Percentiles rank a stretch among this genome's conserved stretches.
Conservation (phyloP, 1,140 invertebrate genomes). For the Phymorhynchus buccinoides region DNA sequence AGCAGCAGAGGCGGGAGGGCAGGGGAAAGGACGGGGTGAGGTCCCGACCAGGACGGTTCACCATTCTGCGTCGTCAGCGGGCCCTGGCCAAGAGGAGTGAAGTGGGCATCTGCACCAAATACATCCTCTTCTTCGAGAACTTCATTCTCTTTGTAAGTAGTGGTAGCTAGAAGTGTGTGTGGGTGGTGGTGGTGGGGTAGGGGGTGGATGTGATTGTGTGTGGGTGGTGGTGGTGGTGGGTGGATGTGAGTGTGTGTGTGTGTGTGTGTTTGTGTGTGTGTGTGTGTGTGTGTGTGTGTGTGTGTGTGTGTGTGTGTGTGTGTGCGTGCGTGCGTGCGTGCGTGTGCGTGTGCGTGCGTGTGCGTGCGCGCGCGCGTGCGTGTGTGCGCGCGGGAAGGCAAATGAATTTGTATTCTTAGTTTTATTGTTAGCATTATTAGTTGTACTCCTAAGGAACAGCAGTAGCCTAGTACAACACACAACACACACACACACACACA, state of each 20-base stretch:
- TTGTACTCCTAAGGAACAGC: neutral
- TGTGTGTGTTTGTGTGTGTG: neutral
- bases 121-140: conserved; percentile 56
- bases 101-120: conserved; percentile 47
- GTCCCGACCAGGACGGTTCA: neutral
- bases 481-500: too few relatives aligned
- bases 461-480: too few relatives aligned
- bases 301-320: neutral
- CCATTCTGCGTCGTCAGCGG: neutral
- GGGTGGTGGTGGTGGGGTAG: too few relatives aligned
- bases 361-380: neutral
- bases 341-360: neutral
- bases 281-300: too few relatives aligned
- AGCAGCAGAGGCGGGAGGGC: neutral
- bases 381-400: neutral
- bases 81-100: neutral
- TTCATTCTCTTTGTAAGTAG: conserved; percentile 56
- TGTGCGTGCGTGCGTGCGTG: neutral
- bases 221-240: neutral
- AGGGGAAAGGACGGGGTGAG: too few relatives aligned
- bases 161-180: neutral
- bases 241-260: neutral
- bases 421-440: neutral
- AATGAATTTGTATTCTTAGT: neutral
- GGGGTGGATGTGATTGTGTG: neutral